A percentile compares a stretch with the other conserved stretches of the same genome.
These are phyloP conservation scores for Apeira syringaria DNA, from an alignment of 2,888 invertebrate genomes.

Conservation along the genomic window DNA sequence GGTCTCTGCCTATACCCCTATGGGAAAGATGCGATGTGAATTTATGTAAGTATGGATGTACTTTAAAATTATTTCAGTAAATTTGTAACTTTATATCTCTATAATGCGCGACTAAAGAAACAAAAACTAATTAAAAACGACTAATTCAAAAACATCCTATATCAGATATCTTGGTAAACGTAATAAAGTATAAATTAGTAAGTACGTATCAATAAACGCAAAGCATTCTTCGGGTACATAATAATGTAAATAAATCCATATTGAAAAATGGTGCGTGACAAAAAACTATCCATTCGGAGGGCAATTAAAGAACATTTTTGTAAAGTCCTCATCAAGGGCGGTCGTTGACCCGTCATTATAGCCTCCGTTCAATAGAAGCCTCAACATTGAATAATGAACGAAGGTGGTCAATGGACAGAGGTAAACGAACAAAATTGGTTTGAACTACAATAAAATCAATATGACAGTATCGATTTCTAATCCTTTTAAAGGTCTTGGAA, in stretches of 20 bases:
- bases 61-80: no score
- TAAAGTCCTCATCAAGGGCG: slow-evolving; percentile 64
- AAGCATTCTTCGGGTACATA: no score
- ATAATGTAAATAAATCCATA: slow-evolving; percentile 3
- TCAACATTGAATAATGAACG: slow-evolving; percentile 44
- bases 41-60: no score
- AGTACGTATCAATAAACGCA: no score
- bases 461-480: slow-evolving; percentile 15
- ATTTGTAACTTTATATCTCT: no score
- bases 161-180: no score
- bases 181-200: no score
- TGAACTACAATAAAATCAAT: slow-evolving; percentile 10
- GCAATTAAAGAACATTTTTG: slow-evolving; percentile 63
- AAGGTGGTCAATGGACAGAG: slow-evolving; percentile 22
- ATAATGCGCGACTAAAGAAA: no score
- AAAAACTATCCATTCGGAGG: slow-evolving; percentile 57
- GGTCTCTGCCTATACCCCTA: no score
- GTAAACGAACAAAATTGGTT: slow-evolving; percentile 21
- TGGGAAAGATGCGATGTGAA: no score
- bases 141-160: no score
- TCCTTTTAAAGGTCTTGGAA: background rate
- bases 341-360: slow-evolving; percentile 52
- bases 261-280: slow-evolving; percentile 53
- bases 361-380: slow-evolving; percentile 33
- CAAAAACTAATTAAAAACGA: no score